These are phyloP conservation scores for Hylaea fasciaria DNA, from an alignment of 2,888 invertebrate genomes.

Conservation along the genomic window DNA sequence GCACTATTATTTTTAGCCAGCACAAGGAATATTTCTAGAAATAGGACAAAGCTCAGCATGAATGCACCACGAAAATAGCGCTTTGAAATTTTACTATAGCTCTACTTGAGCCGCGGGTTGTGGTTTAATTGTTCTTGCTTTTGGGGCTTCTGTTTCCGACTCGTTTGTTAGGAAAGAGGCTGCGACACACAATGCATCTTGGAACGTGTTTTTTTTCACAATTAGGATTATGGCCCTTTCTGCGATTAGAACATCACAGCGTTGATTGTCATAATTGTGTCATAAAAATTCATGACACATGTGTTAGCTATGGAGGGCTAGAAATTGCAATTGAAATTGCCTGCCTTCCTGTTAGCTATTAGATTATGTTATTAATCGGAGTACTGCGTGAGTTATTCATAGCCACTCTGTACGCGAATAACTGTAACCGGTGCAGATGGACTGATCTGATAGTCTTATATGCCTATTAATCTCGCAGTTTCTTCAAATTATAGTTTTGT, in stretches of 20 bases:
- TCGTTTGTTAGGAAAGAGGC: slow-evolving; percentile 8
- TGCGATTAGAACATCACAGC: background rate
- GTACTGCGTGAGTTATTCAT: slow-evolving; percentile 31
- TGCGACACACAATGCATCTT: background rate
- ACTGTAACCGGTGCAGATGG: slow-evolving; percentile 22
- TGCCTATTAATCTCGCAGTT: slow-evolving; percentile 5
- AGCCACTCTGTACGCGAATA: slow-evolving; percentile 33
- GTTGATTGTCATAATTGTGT: background rate
- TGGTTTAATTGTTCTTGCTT: slow-evolving; percentile 14
- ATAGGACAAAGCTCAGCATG: slow-evolving; percentile 9
- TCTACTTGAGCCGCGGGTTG: slow-evolving; percentile 11
- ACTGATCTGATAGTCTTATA: slow-evolving; percentile 24
- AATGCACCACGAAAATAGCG: slow-evolving; percentile 20
- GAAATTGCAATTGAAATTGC: slow-evolving; percentile 19
- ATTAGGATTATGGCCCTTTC: background rate
- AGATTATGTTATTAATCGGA: slow-evolving; percentile 37
- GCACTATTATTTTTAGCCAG: background rate
- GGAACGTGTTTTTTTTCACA: background rate
- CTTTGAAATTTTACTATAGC: slow-evolving; percentile 11
- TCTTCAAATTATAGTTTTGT: slow-evolving; percentile 2
- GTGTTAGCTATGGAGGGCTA: slow-evolving; percentile 5
- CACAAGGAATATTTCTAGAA: slow-evolving; percentile 3
- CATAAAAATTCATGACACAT: background rate
- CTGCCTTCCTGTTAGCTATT: slow-evolving; percentile 27
- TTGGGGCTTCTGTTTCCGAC: slow-evolving; percentile 9